These are phyloP conservation scores for Amorpha juglandis DNA, from an alignment of 2,888 invertebrate genomes.

Conservation along the genomic window DNA sequence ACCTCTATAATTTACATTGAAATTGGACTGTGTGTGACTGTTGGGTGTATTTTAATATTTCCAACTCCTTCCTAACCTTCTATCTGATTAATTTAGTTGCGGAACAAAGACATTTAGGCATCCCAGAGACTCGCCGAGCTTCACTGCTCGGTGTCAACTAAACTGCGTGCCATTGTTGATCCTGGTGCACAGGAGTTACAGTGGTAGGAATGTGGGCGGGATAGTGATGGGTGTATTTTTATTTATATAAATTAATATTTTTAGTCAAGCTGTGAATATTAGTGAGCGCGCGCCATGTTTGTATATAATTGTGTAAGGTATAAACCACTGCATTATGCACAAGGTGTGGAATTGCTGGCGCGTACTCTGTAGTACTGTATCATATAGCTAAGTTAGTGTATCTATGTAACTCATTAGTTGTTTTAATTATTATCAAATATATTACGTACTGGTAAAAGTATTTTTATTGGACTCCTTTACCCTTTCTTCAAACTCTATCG, in stretches of 20 bases:
- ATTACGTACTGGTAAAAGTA: conserved; percentile 57
- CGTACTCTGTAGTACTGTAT: conserved; percentile 48
- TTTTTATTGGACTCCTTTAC: conserved; percentile 38
- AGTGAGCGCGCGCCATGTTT: conserved; percentile 56
- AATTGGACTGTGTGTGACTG: no score
- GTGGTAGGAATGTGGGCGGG: no score
- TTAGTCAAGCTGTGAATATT: conserved; percentile 24
- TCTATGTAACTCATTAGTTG: conserved; percentile 64
- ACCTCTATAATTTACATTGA: no score
- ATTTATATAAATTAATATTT: background rate
- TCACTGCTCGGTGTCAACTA: no score
- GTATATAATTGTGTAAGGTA: conserved; percentile 54
- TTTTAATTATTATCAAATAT: conserved; percentile 75
- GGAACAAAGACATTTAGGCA: no score
- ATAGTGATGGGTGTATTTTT: no score
- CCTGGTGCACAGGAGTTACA: no score
- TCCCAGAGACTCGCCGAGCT: no score
- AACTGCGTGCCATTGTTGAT: no score
- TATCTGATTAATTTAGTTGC: no score
- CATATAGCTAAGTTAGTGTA: conserved; percentile 42
- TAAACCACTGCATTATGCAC: conserved; percentile 76
- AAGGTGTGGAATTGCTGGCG: conserved; percentile 75
- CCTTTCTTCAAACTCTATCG: background rate
- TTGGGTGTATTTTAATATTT: no score
- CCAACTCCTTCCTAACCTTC: no score